Evolutionary conservation across 2,888 invertebrate species (phyloP), one percentile per base, ranked within the genome.

Genomic region (Euzetes globulus): DNA sequence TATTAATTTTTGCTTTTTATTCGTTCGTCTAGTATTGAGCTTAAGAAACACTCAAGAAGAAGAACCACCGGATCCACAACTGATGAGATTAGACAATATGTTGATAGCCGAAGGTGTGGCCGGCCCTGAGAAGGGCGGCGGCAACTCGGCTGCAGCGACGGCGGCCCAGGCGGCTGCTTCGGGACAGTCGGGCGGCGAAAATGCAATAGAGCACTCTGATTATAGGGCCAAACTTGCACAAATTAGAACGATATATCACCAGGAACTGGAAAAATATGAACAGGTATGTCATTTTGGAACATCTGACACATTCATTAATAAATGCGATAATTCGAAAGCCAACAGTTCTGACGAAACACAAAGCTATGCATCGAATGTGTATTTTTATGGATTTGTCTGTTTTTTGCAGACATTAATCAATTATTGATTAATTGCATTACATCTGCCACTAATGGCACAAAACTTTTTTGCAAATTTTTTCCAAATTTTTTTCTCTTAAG

Each of bases 1-100:
- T 75, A 33, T 72, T 73, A 29, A 55, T 37, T 52, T 63, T 76
- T 73, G 50, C n/a, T 68, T 55, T 27, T 63, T 41, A 25, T 41
- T 50, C 47, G 15, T 47, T 65, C 19, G 17, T 55, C 9, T 60
- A 76, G 76, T 76, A 73, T 71, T 76, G 71, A 95, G 94, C 80
- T 88, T 96, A 81, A 89, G 96, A 80, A 96, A 96, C 85, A 94
- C 94, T 76, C 95, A 96, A 86, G 97, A 97, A 85, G 96, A 97
- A 83, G 96, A 97, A 83, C 95, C 96, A 3, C 95, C 95, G 82
- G 97, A 98, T 85, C 96, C 97, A 9, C 97, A 97, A 83, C 85
- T 99, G 81, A 97, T 99, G 96, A 88, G 99, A 78, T 84, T 99
- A 83, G 98, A 99, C 86, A 99, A 99, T 86, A 99, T 99, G 99